Evolutionary conservation across 2,113 vertebrate genomes (phyloP).

Genomic region (Australoheros scitulus): DNA sequence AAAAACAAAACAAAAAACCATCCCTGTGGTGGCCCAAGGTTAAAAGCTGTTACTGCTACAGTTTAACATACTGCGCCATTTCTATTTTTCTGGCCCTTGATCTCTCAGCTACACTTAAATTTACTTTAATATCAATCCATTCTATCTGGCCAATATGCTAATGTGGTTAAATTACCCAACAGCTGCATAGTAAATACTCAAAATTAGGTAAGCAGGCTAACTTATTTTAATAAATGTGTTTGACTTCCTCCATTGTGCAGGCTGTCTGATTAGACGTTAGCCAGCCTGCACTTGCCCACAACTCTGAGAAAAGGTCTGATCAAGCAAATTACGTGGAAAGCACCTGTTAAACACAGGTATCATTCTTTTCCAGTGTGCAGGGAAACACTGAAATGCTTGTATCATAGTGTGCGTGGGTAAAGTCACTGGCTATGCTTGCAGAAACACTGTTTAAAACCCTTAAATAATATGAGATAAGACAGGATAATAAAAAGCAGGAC

Average conservation of each 20-base stretch:
- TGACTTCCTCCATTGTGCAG: neutral
- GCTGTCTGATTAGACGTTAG: neutral
- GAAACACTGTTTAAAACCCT: neutral
- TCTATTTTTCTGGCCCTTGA: neutral
- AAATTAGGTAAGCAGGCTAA: neutral
- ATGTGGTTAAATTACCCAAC: neutral
- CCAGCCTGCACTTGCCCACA: neutral
- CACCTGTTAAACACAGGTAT: neutral
- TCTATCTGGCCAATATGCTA: slow-evolving; percentile 3
- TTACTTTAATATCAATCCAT: neutral
- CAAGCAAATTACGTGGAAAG: neutral
- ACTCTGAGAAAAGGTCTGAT: neutral
- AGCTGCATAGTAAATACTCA: neutral
- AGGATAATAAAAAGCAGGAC: neutral
- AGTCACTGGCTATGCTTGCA: neutral
- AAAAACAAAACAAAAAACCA: neutral
- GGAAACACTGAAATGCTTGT: neutral
- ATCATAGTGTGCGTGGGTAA: neutral
- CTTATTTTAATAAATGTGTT: neutral
- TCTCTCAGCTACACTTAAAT: slow-evolving; percentile 3
- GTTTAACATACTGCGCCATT: neutral
- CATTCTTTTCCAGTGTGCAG: neutral
- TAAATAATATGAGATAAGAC: neutral
- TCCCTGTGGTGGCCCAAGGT: neutral
- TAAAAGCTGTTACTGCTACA: neutral